Conservation (phyloP, 2,113 vertebrate genomes). For the Seriola dumerili region DNA sequence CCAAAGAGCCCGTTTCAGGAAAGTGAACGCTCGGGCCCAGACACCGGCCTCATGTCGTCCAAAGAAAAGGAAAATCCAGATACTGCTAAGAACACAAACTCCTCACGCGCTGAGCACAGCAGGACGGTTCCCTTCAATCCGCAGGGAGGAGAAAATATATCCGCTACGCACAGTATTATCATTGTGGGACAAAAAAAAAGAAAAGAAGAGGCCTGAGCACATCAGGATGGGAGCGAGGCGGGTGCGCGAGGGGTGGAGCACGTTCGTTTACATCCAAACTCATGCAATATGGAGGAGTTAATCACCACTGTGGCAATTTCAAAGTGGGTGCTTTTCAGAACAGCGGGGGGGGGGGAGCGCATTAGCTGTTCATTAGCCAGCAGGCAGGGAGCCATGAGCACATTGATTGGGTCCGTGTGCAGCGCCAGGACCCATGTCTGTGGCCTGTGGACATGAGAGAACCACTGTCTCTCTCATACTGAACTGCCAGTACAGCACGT, state of each 20-base stretch:
- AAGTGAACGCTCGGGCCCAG: conserved; percentile 10
- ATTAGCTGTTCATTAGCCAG: conserved; percentile 73
- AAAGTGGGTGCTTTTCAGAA: conserved; percentile 46
- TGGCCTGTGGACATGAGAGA: conserved; percentile 53
- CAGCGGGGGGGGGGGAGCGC: conserved; percentile 35
- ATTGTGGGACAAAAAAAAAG: neutral
- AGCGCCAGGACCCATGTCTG: conserved; percentile 47
- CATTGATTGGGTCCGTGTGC: conserved; percentile 65
- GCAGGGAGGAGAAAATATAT: conserved; percentile 20
- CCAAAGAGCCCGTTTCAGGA: conserved; percentile 36
- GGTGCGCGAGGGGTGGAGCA: conserved; percentile 27
- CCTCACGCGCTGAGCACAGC: conserved; percentile 1
- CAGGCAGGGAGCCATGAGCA: conserved; percentile 60
- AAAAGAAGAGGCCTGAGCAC: conserved; percentile 6
- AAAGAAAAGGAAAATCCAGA: conserved; percentile 20
- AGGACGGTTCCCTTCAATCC: conserved; percentile 11
- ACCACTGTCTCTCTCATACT: conserved; percentile 28
- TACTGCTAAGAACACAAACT: conserved; percentile 9
- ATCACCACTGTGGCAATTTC: conserved; percentile 58
- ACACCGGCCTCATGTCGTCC: neutral
- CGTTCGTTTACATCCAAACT: conserved; percentile 69
- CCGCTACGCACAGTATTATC: conserved; percentile 14
- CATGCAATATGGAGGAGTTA: conserved; percentile 73
- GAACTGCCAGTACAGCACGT: conserved; percentile 26
- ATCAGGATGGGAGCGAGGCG: conserved; percentile 10